phyloP scores from a whole-genome alignment of 2,113 vertebrate species.

The Amphilophus citrinellus region DNA sequence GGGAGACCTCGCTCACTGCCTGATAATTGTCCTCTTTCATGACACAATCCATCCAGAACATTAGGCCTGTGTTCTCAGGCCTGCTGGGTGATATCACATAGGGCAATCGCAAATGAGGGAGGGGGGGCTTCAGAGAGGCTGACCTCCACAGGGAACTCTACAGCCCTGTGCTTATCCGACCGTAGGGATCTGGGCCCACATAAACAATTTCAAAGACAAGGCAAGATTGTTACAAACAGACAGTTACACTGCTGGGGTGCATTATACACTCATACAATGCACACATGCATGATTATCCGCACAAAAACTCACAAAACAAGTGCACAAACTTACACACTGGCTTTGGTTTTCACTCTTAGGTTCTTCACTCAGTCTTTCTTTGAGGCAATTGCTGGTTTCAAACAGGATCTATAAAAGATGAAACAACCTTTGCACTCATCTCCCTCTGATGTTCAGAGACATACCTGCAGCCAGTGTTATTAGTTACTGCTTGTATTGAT shows the following conservation, averaged over 20 bases:
- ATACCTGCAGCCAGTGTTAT: slow-evolving; percentile 77
- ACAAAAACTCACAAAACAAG: neutral
- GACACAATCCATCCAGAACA: slow-evolving; percentile 83
- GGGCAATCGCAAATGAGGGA: slow-evolving; percentile 75
- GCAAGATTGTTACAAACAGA: slow-evolving; percentile 73
- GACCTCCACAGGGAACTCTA: slow-evolving; percentile 77
- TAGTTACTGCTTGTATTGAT: slow-evolving; percentile 68
- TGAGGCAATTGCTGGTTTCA: slow-evolving; percentile 79
- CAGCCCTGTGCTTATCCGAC: slow-evolving; percentile 75
- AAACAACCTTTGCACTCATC: slow-evolving; percentile 80
- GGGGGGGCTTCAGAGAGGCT: slow-evolving; percentile 67
- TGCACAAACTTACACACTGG: slow-evolving; percentile 9
- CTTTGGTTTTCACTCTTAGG: slow-evolving; percentile 46
- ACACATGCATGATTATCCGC: slow-evolving; percentile 12
- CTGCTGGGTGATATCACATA: slow-evolving; percentile 78
- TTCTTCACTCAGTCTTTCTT: slow-evolving; percentile 72
- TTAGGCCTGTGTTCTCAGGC: slow-evolving; percentile 79
- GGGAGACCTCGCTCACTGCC: slow-evolving; percentile 80
- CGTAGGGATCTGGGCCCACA: slow-evolving; percentile 75
- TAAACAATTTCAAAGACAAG: slow-evolving; percentile 80
- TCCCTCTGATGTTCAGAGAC: slow-evolving; percentile 75
- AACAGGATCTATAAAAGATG: slow-evolving; percentile 80
- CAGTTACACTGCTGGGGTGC: slow-evolving; percentile 45
- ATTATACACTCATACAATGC: slow-evolving; percentile 17
- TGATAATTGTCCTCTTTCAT: slow-evolving; percentile 85